A percentile compares a stretch with the other conserved stretches of the same genome.
Evolutionary conservation across 2,888 invertebrate genomes (phyloP).

Genomic region (Cephalotes varians): DNA sequence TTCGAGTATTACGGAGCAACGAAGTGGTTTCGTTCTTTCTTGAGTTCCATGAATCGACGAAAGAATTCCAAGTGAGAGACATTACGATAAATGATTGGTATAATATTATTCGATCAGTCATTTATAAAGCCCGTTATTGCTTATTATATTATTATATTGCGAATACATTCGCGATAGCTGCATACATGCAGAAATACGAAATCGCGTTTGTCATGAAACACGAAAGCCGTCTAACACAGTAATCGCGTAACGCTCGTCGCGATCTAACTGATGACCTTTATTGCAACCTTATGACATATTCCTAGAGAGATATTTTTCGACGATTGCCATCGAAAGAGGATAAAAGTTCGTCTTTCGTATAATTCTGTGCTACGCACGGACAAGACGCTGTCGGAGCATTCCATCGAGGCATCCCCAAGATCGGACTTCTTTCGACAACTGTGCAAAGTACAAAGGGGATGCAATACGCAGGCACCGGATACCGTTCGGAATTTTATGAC

Average conservation of each 20-base stretch:
- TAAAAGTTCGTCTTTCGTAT: slow-evolving; percentile 17
- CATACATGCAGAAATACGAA: not conserved
- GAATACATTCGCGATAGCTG: not conserved
- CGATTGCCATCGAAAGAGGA: slow-evolving; percentile 31
- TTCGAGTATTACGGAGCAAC: not conserved
- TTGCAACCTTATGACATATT: slow-evolving; percentile 30
- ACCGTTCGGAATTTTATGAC: slow-evolving; percentile 68
- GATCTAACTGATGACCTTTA: slow-evolving; percentile 17
- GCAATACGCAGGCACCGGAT: slow-evolving; percentile 57
- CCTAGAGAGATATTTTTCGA: slow-evolving; percentile 41
- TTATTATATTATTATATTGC: not conserved
- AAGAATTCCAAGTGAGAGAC: not conserved
- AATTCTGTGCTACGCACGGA: not conserved
- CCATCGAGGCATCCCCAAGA: slow-evolving; percentile 34
- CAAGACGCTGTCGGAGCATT: slow-evolving; percentile 15
- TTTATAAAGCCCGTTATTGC: not conserved
- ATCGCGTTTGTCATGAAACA: not conserved
- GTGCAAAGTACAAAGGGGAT: slow-evolving; percentile 55
- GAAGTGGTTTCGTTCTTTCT: not conserved
- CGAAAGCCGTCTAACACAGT: not conserved
- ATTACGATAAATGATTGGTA: not conserved
- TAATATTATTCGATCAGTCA: not conserved
- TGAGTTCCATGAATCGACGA: not conserved
- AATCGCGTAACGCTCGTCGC: slow-evolving; percentile 6
- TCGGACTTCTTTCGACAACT: slow-evolving; percentile 52